Percentiles rank a stretch among this genome's conserved stretches.
These are phyloP conservation scores for Papilio polytes DNA, from an alignment of 1,140 invertebrate genomes.

Conservation along the genomic window DNA sequence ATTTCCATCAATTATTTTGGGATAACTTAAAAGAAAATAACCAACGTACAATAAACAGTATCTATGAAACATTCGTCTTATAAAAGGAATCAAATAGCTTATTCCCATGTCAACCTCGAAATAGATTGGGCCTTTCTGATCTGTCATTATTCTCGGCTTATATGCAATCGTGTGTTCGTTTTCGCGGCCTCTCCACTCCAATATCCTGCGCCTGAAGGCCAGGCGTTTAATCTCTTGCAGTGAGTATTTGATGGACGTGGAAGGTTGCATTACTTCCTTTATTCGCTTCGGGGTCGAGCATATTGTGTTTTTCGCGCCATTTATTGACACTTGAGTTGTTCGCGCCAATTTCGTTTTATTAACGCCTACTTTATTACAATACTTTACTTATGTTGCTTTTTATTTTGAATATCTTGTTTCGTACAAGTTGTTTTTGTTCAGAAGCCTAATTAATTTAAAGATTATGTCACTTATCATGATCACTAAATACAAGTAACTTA, in stretches of 20 bases:
- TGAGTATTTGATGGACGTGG: conserved; percentile 23
- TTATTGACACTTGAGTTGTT: conserved; percentile 22
- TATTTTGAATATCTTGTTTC: not conserved
- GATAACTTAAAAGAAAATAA: not conserved
- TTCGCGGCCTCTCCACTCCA: conserved; percentile 3
- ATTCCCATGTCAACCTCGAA: not conserved
- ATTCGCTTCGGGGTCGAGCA: conserved; percentile 4
- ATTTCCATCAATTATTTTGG: not conserved
- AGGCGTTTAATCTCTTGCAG: conserved; percentile 30
- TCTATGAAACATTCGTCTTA: not conserved
- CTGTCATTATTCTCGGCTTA: conserved; percentile 16
- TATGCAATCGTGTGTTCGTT: conserved; percentile 7
- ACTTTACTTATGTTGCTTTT: not conserved
- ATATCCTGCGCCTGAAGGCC: conserved; percentile 29
- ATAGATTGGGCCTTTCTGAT: not conserved
- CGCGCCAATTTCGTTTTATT: conserved; percentile 23
- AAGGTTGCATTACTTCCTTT: conserved; percentile 31
- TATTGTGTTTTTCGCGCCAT: conserved; percentile 33
- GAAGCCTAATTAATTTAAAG: too few species aligned
- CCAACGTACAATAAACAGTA: not conserved
- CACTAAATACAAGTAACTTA: not conserved
- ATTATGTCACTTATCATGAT: too few species aligned
- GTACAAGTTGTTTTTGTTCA: not conserved
- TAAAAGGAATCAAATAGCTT: not conserved
- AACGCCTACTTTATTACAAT: not conserved